Evolutionary conservation across 2,113 vertebrate species (phyloP).

Genomic region (Carollia perspicillata): DNA sequence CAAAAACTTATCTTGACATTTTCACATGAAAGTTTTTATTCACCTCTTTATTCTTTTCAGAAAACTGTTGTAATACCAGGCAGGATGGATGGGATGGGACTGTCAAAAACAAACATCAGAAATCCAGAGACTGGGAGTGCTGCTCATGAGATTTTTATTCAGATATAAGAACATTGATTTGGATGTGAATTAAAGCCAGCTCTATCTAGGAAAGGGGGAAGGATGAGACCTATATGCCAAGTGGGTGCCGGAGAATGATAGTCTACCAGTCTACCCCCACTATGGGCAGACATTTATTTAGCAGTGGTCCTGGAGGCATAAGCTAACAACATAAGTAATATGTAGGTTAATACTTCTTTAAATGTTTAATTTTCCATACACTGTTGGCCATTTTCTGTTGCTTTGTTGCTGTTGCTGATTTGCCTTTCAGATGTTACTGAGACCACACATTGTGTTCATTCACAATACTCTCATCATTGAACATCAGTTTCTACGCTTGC

Average conservation of each 20-base stretch:
- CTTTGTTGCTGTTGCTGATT: not conserved
- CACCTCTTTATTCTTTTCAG: not conserved
- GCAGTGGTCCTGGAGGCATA: no score
- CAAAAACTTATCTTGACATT: not conserved
- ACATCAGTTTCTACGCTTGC: not conserved
- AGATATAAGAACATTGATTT: not conserved
- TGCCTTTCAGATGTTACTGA: not conserved
- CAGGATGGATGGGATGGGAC: not conserved
- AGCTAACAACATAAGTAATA: no score
- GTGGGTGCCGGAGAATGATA: not conserved
- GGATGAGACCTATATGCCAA: no score
- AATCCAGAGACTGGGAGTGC: not conserved
- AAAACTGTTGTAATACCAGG: not conserved
- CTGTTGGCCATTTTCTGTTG: not conserved
- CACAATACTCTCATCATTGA: not conserved
- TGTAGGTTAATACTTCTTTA: not conserved
- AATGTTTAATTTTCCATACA: not conserved
- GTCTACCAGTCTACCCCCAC: not conserved
- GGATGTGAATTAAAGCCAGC: not conserved
- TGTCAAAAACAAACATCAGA: not conserved
- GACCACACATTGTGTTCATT: not conserved
- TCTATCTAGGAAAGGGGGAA: not conserved
- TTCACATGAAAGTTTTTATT: not conserved
- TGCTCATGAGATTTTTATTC: not conserved
- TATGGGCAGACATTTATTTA: not conserved